Base-by-base conservation (phyloP, 2,888 invertebrate genomes). In the Nomada goodeniana region DNA sequence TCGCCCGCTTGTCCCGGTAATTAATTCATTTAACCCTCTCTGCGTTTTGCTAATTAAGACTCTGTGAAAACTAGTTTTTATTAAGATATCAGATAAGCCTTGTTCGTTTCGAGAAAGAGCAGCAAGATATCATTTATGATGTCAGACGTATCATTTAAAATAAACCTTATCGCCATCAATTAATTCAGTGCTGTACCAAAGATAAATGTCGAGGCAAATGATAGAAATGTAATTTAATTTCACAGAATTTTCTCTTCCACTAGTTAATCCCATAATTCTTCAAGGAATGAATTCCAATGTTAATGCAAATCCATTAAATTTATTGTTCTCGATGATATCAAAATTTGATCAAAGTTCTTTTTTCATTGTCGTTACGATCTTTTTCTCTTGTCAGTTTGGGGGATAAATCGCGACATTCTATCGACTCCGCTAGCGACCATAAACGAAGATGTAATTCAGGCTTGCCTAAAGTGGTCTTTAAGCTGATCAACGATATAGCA, bases 381-480 rank as follows among this genome's bases (percentile, higher is more conserved):
- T 36, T 9, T 7, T 36, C 36, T 7, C 36, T 36, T 36, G 36
- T 36, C 36, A 36, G 36, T 36, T 36, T 36, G 36, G 36, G 7
- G 36, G 36, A 36, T 7, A 78, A 69, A 73, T 78, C 73, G 78
- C 80, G 78, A 53, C 80, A 81, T 67, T 77, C 69, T 72, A 81
- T 81, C 73, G 71, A 59, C 63, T 64, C 47, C 64, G 23, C 68
- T 23, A 69, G 64, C 59, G 72, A 36, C 68, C 47, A 63, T 73
- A 68, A 80, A 78, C 55, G 72, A 69, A 64, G 63, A 36, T 15
- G 72, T 64, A 73, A 78, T 78, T 78, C 78, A 78, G 63, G 55
- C 52, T 52, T 50, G 36, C 64, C 57, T 72, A 81, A 81, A 81
- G 80, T 81, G 80, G 69, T 69, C 59, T 81, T 81, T 78, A 81